A percentile compares a stretch with the other conserved stretches of the same genome.
Evolutionary conservation across 2,113 vertebrate genomes (phyloP).

Genomic region (Chamaetylas fuelleborni): DNA sequence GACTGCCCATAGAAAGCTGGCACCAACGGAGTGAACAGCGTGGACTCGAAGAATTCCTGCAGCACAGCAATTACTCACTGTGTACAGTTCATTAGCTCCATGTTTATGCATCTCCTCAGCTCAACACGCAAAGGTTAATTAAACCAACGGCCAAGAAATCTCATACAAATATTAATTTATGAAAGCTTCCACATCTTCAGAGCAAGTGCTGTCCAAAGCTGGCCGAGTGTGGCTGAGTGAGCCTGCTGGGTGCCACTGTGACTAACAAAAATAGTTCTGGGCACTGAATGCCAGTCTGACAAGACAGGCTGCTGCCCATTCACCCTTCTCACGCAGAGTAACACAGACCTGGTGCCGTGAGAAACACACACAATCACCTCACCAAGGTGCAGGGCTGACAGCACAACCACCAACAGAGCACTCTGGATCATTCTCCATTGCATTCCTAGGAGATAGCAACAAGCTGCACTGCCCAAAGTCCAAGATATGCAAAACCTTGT

Average conservation of each 20-base stretch:
- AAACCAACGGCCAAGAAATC: not conserved
- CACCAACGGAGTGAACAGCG: accelerated
- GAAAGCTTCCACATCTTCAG: not conserved
- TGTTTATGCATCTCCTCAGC: not conserved
- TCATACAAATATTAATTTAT: not conserved
- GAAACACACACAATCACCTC: not conserved
- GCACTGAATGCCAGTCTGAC: not conserved
- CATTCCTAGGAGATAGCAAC: not conserved
- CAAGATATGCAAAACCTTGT: not conserved
- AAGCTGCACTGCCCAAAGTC: not conserved
- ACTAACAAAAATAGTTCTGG: not conserved
- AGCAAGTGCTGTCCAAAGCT: not conserved
- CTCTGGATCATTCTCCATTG: not conserved
- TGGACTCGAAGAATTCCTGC: not conserved
- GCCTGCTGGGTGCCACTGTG: not conserved
- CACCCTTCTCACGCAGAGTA: not conserved
- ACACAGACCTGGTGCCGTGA: not conserved
- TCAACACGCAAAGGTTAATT: not conserved
- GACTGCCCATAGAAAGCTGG: not conserved
- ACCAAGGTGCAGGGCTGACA: not conserved
- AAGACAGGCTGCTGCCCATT: not conserved
- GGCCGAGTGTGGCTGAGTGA: not conserved
- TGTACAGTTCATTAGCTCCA: not conserved
- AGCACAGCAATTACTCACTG: not conserved
- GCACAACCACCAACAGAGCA: not conserved